A percentile compares a stretch with the other conserved stretches of the same genome.
phyloP scores from a whole-genome alignment of 1,140 invertebrate species.

The Drosophila kurseongensis region DNA sequence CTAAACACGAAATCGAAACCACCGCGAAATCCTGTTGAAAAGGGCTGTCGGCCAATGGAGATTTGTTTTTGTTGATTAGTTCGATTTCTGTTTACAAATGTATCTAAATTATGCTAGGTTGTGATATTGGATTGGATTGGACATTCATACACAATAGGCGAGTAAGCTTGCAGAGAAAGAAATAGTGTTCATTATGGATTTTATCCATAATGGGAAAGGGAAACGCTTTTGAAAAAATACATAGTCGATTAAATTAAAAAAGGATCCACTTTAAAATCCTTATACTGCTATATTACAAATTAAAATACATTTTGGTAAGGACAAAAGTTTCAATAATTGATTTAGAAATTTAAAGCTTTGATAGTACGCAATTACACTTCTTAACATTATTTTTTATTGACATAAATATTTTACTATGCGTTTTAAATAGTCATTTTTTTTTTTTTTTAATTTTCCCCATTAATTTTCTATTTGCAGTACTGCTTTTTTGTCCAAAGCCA shows the following conservation, averaged over 20 bases:
- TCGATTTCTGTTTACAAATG: conserved; percentile 23
- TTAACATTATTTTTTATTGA: too few species aligned
- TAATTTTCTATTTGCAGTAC: conserved; percentile 24
- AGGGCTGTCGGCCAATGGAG: not conserved
- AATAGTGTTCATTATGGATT: too few species aligned
- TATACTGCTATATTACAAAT: too few species aligned
- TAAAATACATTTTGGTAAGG: too few species aligned
- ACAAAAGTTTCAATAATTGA: too few species aligned
- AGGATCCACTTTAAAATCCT: too few species aligned
- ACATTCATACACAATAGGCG: not conserved
- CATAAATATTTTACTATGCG: too few species aligned
- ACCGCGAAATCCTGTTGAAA: not conserved
- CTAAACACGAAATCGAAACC: conserved; percentile 1
- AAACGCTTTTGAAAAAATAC: too few species aligned
- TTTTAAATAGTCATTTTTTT: not conserved
- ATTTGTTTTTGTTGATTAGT: conserved; percentile 29
- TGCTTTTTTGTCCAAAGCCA: not conserved
- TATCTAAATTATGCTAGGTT: conserved; percentile 10
- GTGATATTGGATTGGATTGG: not conserved
- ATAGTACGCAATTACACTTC: too few species aligned
- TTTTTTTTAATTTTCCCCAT: conserved; percentile 4
- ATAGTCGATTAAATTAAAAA: too few species aligned
- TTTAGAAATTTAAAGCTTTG: too few species aligned
- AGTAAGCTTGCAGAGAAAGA: conserved; percentile 1
- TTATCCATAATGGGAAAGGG: too few species aligned